Evolutionary conservation across 2,113 vertebrate species (phyloP).

Genomic region (Nycticebus coucang): DNA sequence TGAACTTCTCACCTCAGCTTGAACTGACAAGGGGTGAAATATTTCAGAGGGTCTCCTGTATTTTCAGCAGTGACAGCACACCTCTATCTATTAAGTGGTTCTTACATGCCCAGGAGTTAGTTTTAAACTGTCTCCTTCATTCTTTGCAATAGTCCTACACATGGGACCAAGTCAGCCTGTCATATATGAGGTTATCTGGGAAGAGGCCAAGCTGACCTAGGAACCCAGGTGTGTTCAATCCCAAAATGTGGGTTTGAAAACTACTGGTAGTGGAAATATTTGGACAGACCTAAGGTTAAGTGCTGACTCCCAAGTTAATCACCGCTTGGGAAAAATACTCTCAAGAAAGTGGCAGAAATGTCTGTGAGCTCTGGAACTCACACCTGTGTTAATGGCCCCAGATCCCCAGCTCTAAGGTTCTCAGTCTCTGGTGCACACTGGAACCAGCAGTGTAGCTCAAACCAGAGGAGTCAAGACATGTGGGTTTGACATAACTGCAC

Average conservation of each 20-base stretch:
- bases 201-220: neutral
- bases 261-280: neutral
- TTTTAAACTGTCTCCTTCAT: neutral
- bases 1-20: neutral
- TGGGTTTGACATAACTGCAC: neutral
- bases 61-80: neutral
- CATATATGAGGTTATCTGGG: neutral
- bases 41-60: neutral
- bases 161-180: neutral
- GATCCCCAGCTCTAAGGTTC: neutral
- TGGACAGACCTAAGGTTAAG: neutral
- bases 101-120: neutral
- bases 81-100: no score
- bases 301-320: neutral
- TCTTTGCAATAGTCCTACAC: neutral
- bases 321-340: neutral
- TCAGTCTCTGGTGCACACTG: accelerated
- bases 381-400: neutral
- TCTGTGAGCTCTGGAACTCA: neutral
- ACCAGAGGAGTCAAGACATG: no score
- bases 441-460: neutral
- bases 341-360: neutral
- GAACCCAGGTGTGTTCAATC: neutral
- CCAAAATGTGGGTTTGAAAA: neutral
- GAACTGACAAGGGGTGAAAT: neutral